Percentiles rank a stretch among this genome's conserved stretches.
Evolutionary conservation across 2,888 invertebrate genomes (phyloP).

Genomic region (Neoitamus cyanurus): DNA sequence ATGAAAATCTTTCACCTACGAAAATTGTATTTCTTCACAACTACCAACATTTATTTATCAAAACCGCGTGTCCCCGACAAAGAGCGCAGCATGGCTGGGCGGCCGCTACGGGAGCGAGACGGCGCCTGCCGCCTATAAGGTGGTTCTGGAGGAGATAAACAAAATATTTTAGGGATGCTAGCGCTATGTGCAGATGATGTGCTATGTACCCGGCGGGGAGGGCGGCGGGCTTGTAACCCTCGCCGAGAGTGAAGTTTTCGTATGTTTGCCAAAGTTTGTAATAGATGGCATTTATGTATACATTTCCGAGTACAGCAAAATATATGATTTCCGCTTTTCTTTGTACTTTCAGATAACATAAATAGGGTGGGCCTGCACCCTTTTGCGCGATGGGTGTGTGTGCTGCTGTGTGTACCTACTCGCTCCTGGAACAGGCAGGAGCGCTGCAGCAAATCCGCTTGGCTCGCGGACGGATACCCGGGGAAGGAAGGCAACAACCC

Average conservation of each 20-base stretch:
- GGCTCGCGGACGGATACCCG: not conserved
- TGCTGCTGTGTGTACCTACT: not conserved
- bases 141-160: slow-evolving; percentile 49
- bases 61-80: slow-evolving; percentile 59
- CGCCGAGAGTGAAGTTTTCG: slow-evolving; percentile 47
- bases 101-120: slow-evolving; percentile 35
- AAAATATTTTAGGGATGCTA: slow-evolving; percentile 50
- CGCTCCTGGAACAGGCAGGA: not conserved
- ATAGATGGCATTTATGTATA: slow-evolving; percentile 52
- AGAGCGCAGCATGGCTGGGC: not conserved
- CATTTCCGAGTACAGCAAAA: slow-evolving; percentile 13
- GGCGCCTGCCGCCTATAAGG: not conserved
- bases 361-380: slow-evolving; percentile 41
- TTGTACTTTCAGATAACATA: slow-evolving; percentile 36
- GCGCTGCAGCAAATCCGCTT: not conserved
- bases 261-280: slow-evolving; percentile 53
- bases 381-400: not conserved
- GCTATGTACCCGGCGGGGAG: not conserved
- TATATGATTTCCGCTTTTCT: slow-evolving; percentile 50
- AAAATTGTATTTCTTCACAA: slow-evolving; percentile 66
- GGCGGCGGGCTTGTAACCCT: slow-evolving; percentile 25
- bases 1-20: slow-evolving; percentile 65
- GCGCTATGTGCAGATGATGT: slow-evolving; percentile 11
- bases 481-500: not conserved
- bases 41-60: slow-evolving; percentile 66